phyloP scores from a whole-genome alignment of 2,113 vertebrate genomes.

The Prionailurus viverrinus region DNA sequence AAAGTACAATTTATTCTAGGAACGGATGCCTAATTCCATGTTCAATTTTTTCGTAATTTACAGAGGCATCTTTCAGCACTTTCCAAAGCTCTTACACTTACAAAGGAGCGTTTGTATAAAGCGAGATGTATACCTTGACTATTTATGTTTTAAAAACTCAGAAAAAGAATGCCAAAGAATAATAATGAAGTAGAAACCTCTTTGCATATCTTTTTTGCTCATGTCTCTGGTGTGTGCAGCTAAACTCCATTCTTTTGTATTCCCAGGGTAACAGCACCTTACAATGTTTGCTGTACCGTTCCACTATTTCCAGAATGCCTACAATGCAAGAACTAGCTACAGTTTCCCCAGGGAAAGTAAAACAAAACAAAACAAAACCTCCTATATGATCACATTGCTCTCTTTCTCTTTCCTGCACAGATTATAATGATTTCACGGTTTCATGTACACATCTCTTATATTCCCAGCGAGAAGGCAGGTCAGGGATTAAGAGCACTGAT shows the following conservation, averaged over 20 bases:
- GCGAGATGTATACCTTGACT: not conserved
- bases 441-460: not conserved
- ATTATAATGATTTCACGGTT: not conserved
- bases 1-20: conserved; percentile 46
- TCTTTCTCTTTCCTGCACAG: not conserved
- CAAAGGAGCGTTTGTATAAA: not conserved
- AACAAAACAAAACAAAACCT: not conserved
- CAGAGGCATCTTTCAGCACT: not conserved
- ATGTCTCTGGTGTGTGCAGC: accelerated
- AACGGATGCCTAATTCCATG: not conserved
- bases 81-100: not conserved
- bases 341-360: not conserved
- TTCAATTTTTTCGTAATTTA: not conserved
- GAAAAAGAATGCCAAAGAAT: not conserved
- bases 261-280: not conserved
- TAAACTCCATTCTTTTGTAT: not conserved
- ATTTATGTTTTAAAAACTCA: not conserved
- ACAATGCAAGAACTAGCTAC: not conserved
- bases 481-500: not conserved
- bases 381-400: not conserved
- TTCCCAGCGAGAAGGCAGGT: not conserved
- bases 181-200: not conserved
- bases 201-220: not conserved
- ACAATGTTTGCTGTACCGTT: not conserved
- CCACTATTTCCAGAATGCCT: not conserved